Conservation (phyloP, 2,113 vertebrate species). For the Falco punctatus region DNA sequence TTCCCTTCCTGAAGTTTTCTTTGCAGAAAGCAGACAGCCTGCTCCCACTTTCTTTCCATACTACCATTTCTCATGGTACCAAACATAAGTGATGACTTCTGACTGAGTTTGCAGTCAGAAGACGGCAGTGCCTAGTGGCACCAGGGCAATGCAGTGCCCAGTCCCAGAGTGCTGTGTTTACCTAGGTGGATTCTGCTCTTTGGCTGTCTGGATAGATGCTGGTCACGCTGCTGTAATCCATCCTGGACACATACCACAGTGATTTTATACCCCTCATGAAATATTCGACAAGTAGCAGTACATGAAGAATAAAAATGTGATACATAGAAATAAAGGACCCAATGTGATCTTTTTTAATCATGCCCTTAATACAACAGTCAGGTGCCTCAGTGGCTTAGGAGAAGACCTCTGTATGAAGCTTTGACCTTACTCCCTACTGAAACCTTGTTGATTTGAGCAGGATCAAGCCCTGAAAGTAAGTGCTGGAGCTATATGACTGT, state of each 20-base stretch:
- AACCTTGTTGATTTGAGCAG: background rate
- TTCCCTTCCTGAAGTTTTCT: background rate
- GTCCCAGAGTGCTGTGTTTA: background rate
- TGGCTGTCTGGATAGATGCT: fast-evolving
- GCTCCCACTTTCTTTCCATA: fast-evolving
- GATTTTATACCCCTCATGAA: background rate
- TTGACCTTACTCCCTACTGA: background rate
- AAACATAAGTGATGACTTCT: fast-evolving
- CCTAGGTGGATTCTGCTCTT: background rate
- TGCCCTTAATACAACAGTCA: too few relatives aligned
- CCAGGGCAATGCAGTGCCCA: background rate
- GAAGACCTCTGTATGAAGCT: background rate
- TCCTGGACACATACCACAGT: background rate
- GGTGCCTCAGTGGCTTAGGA: background rate
- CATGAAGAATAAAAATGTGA: background rate
- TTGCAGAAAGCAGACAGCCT: background rate
- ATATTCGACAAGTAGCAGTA: too few relatives aligned
- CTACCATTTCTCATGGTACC: too few relatives aligned
- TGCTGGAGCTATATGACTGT: fast-evolving
- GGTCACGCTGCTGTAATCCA: background rate
- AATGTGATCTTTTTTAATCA: background rate
- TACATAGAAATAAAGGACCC: background rate
- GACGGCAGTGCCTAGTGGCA: too few relatives aligned
- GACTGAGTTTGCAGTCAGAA: background rate
- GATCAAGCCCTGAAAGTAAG: background rate